phyloP scores from a whole-genome alignment of 2,888 invertebrate species.

The Drosophila neotestacea region DNA sequence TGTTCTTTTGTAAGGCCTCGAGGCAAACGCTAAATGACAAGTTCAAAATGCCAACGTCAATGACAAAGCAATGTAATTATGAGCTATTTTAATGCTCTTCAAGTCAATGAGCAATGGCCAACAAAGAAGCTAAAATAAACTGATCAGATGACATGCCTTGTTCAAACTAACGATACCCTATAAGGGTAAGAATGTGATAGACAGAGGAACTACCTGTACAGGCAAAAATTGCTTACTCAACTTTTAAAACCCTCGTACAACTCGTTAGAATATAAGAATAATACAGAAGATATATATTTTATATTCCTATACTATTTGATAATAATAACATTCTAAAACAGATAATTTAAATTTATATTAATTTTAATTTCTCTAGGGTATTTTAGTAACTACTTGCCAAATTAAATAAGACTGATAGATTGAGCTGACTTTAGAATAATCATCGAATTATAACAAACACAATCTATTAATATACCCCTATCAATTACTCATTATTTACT shows the following conservation, averaged over 20 bases:
- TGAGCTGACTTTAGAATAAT: background rate
- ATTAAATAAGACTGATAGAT: too few species aligned
- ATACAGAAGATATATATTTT: too few species aligned
- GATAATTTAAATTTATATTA: too few species aligned
- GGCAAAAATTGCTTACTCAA: background rate
- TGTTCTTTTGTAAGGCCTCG: constrained; percentile 59
- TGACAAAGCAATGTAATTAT: constrained; percentile 69
- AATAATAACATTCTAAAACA: too few species aligned
- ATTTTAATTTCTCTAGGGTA: too few species aligned
- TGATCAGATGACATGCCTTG: constrained; percentile 5
- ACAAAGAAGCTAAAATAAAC: constrained; percentile 37
- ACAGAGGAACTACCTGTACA: too few species aligned
- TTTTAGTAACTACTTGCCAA: too few species aligned
- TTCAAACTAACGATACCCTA: constrained; percentile 5
- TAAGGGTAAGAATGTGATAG: background rate
- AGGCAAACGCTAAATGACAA: constrained; percentile 73
- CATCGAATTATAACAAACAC: background rate
- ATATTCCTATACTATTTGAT: too few species aligned
- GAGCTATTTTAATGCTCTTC: constrained; percentile 75
- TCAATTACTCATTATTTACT: background rate
- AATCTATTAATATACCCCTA: background rate
- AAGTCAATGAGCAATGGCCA: constrained; percentile 44
- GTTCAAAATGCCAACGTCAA: constrained; percentile 65
- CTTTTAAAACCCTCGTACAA: too few species aligned
- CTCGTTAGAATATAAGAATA: too few species aligned